Percentiles rank a stretch among this genome's conserved stretches.
phyloP scores from a whole-genome alignment of 2,888 invertebrate species.

The Cheilosia urbana region DNA sequence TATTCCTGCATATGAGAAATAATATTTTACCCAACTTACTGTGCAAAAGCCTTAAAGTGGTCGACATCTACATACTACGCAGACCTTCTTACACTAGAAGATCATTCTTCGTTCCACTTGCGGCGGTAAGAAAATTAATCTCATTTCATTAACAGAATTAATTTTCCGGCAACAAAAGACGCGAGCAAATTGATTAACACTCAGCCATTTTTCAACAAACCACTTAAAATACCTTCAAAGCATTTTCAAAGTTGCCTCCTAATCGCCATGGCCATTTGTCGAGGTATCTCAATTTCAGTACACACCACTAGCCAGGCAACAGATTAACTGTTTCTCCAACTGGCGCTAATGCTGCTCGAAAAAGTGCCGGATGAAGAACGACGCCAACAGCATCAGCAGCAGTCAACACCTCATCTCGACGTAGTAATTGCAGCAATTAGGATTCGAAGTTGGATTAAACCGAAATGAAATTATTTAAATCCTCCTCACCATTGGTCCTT shows the following conservation, averaged over 20 bases:
- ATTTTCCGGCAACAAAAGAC: background rate
- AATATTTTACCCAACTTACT: too few species aligned
- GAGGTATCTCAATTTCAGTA: conserved; percentile 46
- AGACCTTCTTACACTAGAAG: too few species aligned
- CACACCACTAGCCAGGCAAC: conserved; percentile 6
- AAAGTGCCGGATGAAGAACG: conserved; percentile 13
- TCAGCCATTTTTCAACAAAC: conserved; percentile 31
- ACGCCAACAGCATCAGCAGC: conserved; percentile 16
- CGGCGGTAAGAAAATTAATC: conserved; percentile 23
- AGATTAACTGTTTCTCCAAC: conserved; percentile 38
- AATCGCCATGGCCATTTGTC: conserved; percentile 33
- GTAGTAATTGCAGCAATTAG: conserved; percentile 69
- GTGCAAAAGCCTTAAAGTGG: too few species aligned
- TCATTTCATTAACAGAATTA: conserved; percentile 30
- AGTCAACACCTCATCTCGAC: conserved; percentile 52
- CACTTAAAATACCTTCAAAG: conserved; percentile 3
- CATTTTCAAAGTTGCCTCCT: conserved; percentile 11
- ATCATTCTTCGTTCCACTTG: background rate
- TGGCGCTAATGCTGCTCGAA: background rate
- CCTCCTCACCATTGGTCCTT: conserved; percentile 39
- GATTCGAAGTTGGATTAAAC: conserved; percentile 66
- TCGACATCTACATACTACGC: too few species aligned
- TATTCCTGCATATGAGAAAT: too few species aligned
- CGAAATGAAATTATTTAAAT: conserved; percentile 69
- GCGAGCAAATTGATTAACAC: conserved; percentile 48